Percentiles rank a stretch among this genome's conserved stretches.
phyloP scores from a whole-genome alignment of 2,113 vertebrate species.

The Xiphias gladius region DNA sequence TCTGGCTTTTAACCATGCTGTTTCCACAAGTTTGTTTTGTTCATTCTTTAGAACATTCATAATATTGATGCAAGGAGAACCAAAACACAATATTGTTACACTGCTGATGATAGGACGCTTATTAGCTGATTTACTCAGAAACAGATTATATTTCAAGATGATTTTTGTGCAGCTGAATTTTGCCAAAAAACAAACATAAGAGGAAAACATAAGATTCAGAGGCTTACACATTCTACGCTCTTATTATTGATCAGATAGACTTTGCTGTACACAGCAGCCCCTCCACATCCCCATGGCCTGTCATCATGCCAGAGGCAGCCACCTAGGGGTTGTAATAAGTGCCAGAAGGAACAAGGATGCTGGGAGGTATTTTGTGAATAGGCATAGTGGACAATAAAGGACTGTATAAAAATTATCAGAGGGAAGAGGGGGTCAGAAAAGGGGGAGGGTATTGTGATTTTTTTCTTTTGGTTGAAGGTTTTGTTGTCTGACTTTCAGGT shows the following conservation, averaged over 20 bases:
- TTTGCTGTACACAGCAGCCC: slow-evolving; percentile 33
- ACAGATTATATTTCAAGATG: not conserved
- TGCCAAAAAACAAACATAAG: not conserved
- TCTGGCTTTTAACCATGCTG: slow-evolving; percentile 70
- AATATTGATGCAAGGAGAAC: slow-evolving; percentile 66
- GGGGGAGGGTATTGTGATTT: not conserved
- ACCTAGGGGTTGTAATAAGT: slow-evolving; percentile 19
- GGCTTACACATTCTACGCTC: slow-evolving; percentile 66
- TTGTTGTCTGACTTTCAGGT: not conserved
- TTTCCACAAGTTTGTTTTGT: slow-evolving; percentile 74
- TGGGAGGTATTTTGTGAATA: slow-evolving; percentile 24
- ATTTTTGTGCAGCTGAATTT: not conserved
- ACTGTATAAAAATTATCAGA: not conserved
- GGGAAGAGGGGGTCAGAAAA: not conserved
- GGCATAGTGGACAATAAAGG: not conserved
- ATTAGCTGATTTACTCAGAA: slow-evolving; percentile 27
- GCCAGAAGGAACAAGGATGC: slow-evolving; percentile 30
- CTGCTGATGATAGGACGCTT: slow-evolving; percentile 18
- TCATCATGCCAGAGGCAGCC: slow-evolving; percentile 85
- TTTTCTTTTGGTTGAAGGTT: not conserved
- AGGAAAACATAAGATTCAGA: slow-evolving; percentile 69
- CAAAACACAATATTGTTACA: slow-evolving; percentile 54
- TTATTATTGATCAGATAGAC: slow-evolving; percentile 80
- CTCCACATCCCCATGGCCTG: slow-evolving; percentile 80
- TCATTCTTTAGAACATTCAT: slow-evolving; percentile 64